These are phyloP conservation scores for Lochmaea crataegi DNA, from an alignment of 2,888 invertebrate genomes.

Conservation along the genomic window DNA sequence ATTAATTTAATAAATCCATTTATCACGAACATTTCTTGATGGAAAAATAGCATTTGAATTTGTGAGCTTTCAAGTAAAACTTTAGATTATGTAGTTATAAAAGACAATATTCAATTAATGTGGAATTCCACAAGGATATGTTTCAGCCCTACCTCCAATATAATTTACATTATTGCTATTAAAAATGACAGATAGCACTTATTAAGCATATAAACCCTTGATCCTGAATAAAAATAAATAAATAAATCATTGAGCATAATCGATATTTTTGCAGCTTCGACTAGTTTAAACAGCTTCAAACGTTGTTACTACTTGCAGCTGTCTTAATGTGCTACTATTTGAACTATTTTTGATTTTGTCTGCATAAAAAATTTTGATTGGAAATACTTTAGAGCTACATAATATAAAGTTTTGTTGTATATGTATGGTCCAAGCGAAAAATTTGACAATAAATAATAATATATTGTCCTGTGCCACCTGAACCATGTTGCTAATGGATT, in stretches of 20 bases:
- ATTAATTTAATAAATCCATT: neutral
- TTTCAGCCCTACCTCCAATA: too few species aligned
- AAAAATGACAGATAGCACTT: too few species aligned
- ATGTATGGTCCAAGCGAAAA: neutral
- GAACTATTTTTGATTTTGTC: neutral
- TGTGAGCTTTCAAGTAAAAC: neutral
- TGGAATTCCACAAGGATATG: too few species aligned
- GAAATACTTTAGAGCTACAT: neutral
- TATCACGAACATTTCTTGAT: neutral
- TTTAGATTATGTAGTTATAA: neutral
- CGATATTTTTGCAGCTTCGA: too few species aligned
- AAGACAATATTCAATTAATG: neutral
- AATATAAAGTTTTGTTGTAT: neutral
- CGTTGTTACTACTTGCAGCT: too few species aligned
- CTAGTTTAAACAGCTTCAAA: too few species aligned
- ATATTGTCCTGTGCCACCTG: neutral
- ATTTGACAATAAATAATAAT: neutral
- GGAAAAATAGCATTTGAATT: constrained; percentile 1
- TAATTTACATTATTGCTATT: too few species aligned
- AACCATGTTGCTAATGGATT: constrained; percentile 5
- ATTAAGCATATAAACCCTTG: too few species aligned
- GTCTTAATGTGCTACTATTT: too few species aligned
- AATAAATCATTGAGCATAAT: neutral
- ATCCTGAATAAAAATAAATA: neutral
- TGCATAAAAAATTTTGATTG: neutral